phyloP scores from a whole-genome alignment of 2,888 invertebrate genomes.

The Melinopterus prodromus region DNA sequence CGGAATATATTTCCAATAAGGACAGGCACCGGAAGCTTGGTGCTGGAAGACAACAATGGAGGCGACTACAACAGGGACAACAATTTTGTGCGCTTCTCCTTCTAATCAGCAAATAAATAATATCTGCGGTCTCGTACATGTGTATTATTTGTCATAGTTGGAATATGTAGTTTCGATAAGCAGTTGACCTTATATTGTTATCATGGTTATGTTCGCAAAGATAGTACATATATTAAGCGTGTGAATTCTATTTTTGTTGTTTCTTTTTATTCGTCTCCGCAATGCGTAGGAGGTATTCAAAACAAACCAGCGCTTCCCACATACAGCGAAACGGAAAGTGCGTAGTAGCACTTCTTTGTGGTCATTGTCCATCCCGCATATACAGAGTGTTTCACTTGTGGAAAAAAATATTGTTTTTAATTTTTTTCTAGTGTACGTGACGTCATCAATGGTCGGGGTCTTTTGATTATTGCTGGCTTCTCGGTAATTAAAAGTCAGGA shows the following conservation, averaged over 20 bases:
- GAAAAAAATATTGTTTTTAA: neutral
- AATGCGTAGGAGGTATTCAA: neutral
- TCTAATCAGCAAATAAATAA: neutral
- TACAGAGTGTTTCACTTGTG: neutral
- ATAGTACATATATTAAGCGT: neutral
- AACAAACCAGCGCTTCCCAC: neutral
- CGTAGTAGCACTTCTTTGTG: neutral
- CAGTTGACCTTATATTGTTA: neutral
- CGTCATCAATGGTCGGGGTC: neutral
- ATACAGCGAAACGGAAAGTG: neutral
- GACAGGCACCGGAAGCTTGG: slow-evolving; percentile 60
- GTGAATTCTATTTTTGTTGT: neutral
- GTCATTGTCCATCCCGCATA: neutral
- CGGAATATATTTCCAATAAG: slow-evolving; percentile 64
- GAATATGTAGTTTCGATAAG: neutral
- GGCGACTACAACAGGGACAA: neutral
- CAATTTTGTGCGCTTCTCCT: neutral
- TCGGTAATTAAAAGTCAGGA: slow-evolving; percentile 60
- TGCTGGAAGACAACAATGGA: slow-evolving; percentile 5
- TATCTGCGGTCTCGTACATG: neutral
- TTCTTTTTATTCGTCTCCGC: neutral
- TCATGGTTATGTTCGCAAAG: slow-evolving; percentile 4
- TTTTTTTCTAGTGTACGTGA: neutral
- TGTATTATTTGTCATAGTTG: neutral
- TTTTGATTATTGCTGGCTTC: slow-evolving; percentile 53